Conservation (phyloP, 2,888 invertebrate species). For the Rapana venosa region DNA sequence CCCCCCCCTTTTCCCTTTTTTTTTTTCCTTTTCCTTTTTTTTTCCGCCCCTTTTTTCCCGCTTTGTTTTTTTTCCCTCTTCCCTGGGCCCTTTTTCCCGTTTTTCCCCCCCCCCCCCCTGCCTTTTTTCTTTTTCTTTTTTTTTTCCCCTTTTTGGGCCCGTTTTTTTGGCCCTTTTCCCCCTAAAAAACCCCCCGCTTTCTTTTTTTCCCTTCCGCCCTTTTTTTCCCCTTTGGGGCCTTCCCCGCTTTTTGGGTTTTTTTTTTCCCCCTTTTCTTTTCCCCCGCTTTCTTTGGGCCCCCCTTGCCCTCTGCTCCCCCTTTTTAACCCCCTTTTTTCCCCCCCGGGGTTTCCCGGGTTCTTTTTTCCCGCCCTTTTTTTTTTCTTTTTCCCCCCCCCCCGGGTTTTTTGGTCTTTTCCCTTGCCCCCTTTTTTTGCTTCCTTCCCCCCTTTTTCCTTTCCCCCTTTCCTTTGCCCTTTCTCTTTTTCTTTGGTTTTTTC, state of each 20-base stretch:
- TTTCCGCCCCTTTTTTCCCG: neutral
- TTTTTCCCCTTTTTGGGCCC: neutral
- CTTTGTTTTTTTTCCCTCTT: no score
- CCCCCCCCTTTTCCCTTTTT: neutral
- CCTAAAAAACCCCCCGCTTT: no score
- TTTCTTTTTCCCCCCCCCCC: neutral
- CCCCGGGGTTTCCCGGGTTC: no score
- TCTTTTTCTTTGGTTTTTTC: neutral
- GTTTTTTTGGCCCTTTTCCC: no score
- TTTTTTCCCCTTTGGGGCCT: no score
- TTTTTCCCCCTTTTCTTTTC: no score
- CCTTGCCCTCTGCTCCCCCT: neutral
- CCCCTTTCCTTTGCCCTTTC: neutral
- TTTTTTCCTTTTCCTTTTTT: neutral
- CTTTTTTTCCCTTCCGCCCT: no score
- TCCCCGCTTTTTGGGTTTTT: no score
- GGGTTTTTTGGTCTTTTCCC: no score
- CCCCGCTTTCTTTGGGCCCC: no score
- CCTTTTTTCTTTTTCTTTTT: neutral
- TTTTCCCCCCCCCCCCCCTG: neutral
- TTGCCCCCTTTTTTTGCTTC: no score
- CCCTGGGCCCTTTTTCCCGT: neutral
- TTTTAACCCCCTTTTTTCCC: neutral
- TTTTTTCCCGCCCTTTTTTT: no score
- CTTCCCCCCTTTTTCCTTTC: neutral